Base-by-base conservation (phyloP, 2,797 vertebrate genomes). In the Pseudomugil tenellus region DNA sequence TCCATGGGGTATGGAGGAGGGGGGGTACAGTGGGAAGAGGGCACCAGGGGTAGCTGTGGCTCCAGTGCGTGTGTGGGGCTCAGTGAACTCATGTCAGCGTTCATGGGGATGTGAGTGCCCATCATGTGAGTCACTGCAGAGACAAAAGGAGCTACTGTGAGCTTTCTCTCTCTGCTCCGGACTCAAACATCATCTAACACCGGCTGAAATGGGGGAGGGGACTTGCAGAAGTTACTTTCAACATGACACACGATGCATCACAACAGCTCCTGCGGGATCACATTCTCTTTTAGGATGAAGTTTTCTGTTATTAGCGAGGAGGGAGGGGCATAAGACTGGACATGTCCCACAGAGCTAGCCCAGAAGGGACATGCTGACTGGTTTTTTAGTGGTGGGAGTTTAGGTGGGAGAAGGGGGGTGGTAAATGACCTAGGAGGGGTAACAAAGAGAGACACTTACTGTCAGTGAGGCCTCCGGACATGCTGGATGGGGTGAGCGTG, bases 1-100 rank as follows among this genome's bases (percentile, higher is more conserved):
- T 99, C 98, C 92, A 98, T 96, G 74, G 98, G 98, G 92, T 99
- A 99, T 56, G 98, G 97, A 85, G 98, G 98, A 81, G 98, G 98
- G 62, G 98, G 98, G 0, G 98, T 98, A 91, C 98, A 99, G 94
- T 99, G 98, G 86, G 98, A 98, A 34, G 98, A 97, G 14, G 97
- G 96, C 81, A 97, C 94, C 97, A 99, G 96, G 91, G 98, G 96
- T 80, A 98, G 95, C 90, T 97, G 94, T 74, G 95, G 92, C 92
- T 97, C 96, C 92, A 99, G 93, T 72, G 94, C 92, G 81, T 98
- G 97, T 58, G 97, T 96, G 75, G 98, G 97, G 89, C 98, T 99
- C 85, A 99, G 95, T 84, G 96, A 95, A 81, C 97, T 98, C 95
- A 99, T 96, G 91, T 99, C 98, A 59, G 96, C 92, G 62, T 95